Evolutionary conservation across 2,113 vertebrate genomes (phyloP), one percentile per base, ranked within the genome.

Genomic region (Eurystomus gularis): DNA sequence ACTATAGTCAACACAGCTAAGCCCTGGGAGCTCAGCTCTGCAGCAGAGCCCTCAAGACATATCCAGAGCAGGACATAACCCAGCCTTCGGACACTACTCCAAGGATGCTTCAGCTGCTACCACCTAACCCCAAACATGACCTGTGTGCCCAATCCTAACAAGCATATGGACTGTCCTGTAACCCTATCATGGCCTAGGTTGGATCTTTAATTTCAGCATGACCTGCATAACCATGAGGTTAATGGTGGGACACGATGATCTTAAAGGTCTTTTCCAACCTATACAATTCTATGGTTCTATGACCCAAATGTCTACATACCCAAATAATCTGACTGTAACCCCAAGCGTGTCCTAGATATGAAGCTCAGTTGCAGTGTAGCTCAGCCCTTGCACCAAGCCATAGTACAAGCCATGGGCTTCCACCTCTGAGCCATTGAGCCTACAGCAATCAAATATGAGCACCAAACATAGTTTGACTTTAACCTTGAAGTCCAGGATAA

Each of bases 291-390:
- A n/a, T n/a, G n/a, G n/a, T n/a, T n/a, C n/a, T n/a, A n/a, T 6
- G 11, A 25, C 76, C 39, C 42, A 64, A 54, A 83, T 46, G 29
- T 54, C 62, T 31, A 17, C 48, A 15, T 31, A 23, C 8, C 33
- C 80, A 54, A 15, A 61, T 25, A 58, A 60, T 60, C 39, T 28
- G 52, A 46, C 52, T 68, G 24, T 35, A 17, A 54, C 14, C 18
- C 28, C 10, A 14, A 11, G 18, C 7, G 19, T 31, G 58, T 55
- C 58, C n/a, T 55, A 51, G 28, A n/a, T 31, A 28, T 55, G 48
- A 69, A 51, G 48, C 10, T 26, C 0, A 5, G 80, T 0, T 68
- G 49, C 44, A 82, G n/a, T 1, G 15, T 13, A 51, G 17, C 25
- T 87, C 48, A 64, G 52, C 4, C 57, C 35, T 52, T 48, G 29